Percentiles rank a stretch among this genome's conserved stretches.
Conservation (phyloP, 2,888 invertebrate genomes). For the Cabera pusaria region DNA sequence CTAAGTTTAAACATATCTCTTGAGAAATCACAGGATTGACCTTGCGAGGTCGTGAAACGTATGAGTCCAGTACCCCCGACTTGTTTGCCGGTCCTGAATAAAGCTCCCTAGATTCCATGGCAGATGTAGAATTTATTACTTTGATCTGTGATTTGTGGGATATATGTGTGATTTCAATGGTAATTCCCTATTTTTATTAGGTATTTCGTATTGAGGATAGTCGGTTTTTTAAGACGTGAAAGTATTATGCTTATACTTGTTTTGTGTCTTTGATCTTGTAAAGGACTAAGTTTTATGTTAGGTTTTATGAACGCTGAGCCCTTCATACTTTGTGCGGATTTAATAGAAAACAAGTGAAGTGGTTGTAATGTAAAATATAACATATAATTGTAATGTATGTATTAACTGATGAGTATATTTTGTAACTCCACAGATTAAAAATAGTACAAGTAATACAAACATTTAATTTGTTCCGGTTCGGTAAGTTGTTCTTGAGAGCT, state of each 20-base stretch:
- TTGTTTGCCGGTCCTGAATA: constrained; percentile 35
- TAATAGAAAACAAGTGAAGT: too few species aligned
- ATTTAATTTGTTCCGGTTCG: too few species aligned
- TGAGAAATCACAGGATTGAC: constrained; percentile 39
- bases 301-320: too few species aligned
- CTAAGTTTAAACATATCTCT: constrained; percentile 28
- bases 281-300: too few species aligned
- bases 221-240: constrained; percentile 20
- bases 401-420: too few species aligned
- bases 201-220: constrained; percentile 12
- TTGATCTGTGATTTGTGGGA: constrained; percentile 26
- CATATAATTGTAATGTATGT: too few species aligned
- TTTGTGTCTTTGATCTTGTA: neutral
- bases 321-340: too few species aligned
- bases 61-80: constrained; percentile 30
- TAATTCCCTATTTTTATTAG: constrained; percentile 17
- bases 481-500: too few species aligned
- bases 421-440: too few species aligned
- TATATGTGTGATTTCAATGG: constrained; percentile 24
- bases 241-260: constrained; percentile 4
- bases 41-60: constrained; percentile 34
- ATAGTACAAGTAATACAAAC: too few species aligned
- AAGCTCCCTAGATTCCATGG: constrained; percentile 30
- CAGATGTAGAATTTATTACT: constrained; percentile 35
- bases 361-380: too few species aligned